Conservation (phyloP, 2,797 vertebrate species). For the Acanthis flammea region DNA sequence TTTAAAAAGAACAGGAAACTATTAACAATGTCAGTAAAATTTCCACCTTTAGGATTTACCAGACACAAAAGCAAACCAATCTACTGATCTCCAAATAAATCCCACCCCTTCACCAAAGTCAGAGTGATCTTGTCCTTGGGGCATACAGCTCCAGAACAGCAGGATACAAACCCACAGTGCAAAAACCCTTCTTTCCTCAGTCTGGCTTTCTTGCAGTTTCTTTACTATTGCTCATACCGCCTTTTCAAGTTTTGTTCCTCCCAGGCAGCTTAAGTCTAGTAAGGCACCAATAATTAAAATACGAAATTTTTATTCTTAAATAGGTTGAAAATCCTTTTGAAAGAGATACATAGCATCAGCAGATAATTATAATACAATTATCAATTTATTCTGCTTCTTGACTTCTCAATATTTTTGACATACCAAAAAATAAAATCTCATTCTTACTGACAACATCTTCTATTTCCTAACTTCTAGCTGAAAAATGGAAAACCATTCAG, state of each 20-base stretch:
- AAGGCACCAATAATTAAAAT: background rate
- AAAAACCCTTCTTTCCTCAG: background rate
- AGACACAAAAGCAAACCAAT: background rate
- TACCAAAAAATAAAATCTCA: background rate
- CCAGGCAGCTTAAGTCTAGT: background rate
- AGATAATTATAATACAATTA: background rate
- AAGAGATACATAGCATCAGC: background rate
- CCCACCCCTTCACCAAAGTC: background rate
- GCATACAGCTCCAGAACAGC: background rate
- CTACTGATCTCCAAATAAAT: background rate
- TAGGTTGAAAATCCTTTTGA: background rate
- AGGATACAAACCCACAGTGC: accelerated
- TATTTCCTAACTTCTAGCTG: background rate
- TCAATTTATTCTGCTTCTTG: background rate
- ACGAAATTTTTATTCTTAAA: background rate
- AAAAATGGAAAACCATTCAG: background rate
- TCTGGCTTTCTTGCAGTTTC: background rate
- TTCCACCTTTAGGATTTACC: background rate
- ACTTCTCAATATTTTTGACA: background rate
- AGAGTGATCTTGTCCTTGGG: background rate
- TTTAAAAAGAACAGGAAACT: background rate
- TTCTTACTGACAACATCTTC: background rate
- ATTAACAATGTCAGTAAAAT: background rate
- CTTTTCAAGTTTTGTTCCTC: background rate
- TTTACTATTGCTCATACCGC: background rate